These are phyloP conservation scores for Coronaproctus castanopsis DNA, from an alignment of 2,888 invertebrate species.

Conservation along the genomic window DNA sequence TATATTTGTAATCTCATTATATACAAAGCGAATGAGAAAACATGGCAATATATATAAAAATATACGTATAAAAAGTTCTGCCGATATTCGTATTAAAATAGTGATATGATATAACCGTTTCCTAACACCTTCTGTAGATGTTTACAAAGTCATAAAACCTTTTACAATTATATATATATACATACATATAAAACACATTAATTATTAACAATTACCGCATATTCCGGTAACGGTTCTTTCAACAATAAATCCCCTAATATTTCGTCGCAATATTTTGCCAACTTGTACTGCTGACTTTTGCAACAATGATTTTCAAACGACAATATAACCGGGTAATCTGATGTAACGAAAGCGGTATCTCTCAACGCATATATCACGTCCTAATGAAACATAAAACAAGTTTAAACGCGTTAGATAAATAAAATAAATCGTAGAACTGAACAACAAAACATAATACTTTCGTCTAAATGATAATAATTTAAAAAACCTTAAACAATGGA, in stretches of 20 bases:
- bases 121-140: too few species aligned
- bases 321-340: constrained; percentile 89
- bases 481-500: too few species aligned
- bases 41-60: too few species aligned
- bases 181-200: too few species aligned
- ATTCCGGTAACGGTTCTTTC: constrained; percentile 68
- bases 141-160: too few species aligned
- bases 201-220: constrained; percentile 54
- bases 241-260: constrained; percentile 80
- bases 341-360: constrained; percentile 96
- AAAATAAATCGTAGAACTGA: background rate
- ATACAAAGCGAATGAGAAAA: too few species aligned
- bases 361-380: constrained; percentile 92
- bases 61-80: too few species aligned
- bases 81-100: too few species aligned
- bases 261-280: constrained; percentile 98
- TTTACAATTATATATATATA: too few species aligned
- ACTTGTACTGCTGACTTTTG: constrained; percentile 87
- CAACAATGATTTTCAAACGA: constrained; percentile 99
- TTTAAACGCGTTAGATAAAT: too few species aligned
- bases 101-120: too few species aligned
- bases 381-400: constrained; percentile 22
- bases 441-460: background rate
- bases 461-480: background rate
- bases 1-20: too few species aligned